phyloP scores from a whole-genome alignment of 1,140 invertebrate species.

The Archegozetes longisetosus region DNA sequence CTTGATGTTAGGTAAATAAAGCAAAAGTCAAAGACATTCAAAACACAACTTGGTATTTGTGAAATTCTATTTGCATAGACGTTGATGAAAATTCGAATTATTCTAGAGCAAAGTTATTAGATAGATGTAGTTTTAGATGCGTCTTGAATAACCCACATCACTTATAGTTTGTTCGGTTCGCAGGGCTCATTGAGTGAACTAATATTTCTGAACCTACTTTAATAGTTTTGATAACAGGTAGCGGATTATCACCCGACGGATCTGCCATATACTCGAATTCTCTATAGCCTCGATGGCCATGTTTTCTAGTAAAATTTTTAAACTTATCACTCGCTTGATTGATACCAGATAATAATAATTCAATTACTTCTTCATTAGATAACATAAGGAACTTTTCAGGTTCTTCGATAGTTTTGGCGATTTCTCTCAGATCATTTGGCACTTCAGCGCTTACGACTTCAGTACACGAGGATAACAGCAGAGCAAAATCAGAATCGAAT shows the following conservation, averaged over 20 bases:
- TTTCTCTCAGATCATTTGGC: slow-evolving; percentile 23
- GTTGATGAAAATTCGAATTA: too few species aligned
- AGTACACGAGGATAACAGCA: slow-evolving; percentile 43
- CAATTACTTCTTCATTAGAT: slow-evolving; percentile 2
- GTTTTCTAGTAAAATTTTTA: slow-evolving; percentile 41
- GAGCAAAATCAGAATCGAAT: slow-evolving; percentile 43
- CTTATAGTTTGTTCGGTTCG: too few species aligned
- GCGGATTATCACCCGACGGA: slow-evolving; percentile 46
- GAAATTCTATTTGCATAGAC: too few species aligned
- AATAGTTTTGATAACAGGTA: slow-evolving; percentile 42
- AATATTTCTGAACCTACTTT: slow-evolving; percentile 33
- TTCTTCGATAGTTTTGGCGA: neutral
- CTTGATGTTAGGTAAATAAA: too few species aligned
- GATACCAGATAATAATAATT: neutral
- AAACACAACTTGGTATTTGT: too few species aligned
- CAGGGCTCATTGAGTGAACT: too few species aligned
- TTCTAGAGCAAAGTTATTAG: too few species aligned
- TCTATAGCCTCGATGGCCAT: slow-evolving; percentile 53
- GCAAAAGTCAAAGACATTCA: too few species aligned
- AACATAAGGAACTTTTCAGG: neutral
- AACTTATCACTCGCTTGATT: slow-evolving; percentile 34
- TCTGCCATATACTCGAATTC: slow-evolving; percentile 51
- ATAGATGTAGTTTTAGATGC: too few species aligned
- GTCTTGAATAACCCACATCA: too few species aligned
- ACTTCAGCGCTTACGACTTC: slow-evolving; percentile 53